Evolutionary conservation across 2,797 vertebrate genomes (phyloP).

Genomic region (Acanthiza pusilla): DNA sequence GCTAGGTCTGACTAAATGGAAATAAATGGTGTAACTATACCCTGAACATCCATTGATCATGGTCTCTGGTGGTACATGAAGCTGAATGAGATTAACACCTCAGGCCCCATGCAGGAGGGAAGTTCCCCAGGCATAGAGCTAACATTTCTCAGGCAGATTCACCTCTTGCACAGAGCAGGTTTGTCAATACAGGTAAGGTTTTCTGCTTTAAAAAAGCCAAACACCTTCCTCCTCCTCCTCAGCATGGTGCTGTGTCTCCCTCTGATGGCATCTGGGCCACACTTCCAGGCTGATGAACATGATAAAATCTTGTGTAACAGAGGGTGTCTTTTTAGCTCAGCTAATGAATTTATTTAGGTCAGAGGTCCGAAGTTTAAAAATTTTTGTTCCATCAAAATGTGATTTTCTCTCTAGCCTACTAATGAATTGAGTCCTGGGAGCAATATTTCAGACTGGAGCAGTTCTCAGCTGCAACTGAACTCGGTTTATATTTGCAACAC

Average conservation of each 20-base stretch:
- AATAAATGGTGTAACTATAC: background rate
- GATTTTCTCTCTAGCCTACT: background rate
- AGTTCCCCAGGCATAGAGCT: background rate
- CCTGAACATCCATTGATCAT: background rate
- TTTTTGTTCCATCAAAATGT: background rate
- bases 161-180: background rate
- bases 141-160: background rate
- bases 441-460: background rate
- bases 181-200: background rate
- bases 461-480: background rate
- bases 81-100: background rate
- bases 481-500: background rate
- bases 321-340: background rate
- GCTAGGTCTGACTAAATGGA: background rate
- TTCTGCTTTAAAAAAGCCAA: background rate
- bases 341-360: background rate
- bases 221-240: background rate
- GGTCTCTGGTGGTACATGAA: background rate
- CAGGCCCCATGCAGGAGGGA: background rate
- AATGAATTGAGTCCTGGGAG: background rate
- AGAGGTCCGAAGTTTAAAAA: background rate
- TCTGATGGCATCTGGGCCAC: conserved; percentile 48
- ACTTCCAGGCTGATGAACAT: conserved; percentile 2
- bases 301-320: background rate
- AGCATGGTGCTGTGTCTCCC: conserved; percentile 41